Conservation (phyloP, 2,888 invertebrate genomes). For the Lithophane leautieri region DNA sequence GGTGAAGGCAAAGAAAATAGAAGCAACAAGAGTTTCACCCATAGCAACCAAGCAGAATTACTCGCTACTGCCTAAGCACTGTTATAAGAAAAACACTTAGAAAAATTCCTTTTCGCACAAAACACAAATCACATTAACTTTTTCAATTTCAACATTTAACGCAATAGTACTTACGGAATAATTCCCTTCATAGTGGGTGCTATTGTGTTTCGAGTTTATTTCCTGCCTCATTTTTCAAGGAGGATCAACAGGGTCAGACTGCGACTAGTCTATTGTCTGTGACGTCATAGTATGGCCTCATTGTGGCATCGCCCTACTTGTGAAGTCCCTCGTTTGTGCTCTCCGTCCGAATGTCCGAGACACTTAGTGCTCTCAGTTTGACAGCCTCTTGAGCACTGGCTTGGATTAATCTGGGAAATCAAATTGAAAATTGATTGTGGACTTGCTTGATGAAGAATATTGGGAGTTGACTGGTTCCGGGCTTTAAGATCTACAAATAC, state of each 20-base stretch:
- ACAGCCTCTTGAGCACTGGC: conserved; percentile 60
- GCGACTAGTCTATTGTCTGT: conserved; percentile 59
- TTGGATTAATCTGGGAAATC: conserved; percentile 59
- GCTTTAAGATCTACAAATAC: neutral
- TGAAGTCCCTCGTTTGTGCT: conserved; percentile 44
- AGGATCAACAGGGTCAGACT: conserved; percentile 63
- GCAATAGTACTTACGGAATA: conserved; percentile 58
- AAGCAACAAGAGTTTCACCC: neutral
- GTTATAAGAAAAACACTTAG: conserved; percentile 27
- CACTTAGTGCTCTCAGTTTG: conserved; percentile 65
- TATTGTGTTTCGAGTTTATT: conserved; percentile 66
- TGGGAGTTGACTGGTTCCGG: neutral
- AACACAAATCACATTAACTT: conserved; percentile 61
- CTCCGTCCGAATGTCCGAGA: conserved; percentile 60
- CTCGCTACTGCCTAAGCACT: neutral
- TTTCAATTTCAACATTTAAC: conserved; percentile 53
- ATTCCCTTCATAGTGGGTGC: conserved; percentile 54
- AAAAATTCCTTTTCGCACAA: conserved; percentile 24
- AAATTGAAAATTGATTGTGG: conserved; percentile 53
- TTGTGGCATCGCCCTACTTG: conserved; percentile 62
- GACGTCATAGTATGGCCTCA: conserved; percentile 53
- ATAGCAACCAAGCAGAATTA: neutral
- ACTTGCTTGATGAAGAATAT: conserved; percentile 20
- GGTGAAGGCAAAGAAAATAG: neutral
- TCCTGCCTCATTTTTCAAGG: conserved; percentile 64